Conservation (phyloP, 2,113 vertebrate genomes). For the Onychostruthus taczanowskii region DNA sequence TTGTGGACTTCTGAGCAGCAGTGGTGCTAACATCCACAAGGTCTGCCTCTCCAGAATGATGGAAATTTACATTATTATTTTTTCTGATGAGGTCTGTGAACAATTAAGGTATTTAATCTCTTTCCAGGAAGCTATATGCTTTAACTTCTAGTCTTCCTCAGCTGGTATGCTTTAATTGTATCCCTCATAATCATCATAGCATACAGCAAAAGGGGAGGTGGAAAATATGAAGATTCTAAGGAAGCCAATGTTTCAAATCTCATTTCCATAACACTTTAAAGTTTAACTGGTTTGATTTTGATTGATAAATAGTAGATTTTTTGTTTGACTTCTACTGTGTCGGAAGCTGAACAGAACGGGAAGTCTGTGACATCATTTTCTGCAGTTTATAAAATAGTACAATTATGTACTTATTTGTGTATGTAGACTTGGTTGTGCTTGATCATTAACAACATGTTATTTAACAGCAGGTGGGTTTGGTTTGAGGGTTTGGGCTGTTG, state of each 20-base stretch:
- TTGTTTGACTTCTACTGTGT: not conserved
- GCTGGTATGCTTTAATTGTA: slow-evolving; percentile 18
- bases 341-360: not conserved
- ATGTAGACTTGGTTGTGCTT: not conserved
- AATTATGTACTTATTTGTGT: not conserved
- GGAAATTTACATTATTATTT: slow-evolving; percentile 19
- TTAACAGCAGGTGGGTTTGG: not conserved
- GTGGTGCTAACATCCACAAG: not conserved
- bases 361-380: not conserved
- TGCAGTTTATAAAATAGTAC: not conserved
- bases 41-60: not conserved
- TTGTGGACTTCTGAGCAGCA: not conserved
- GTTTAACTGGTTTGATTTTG: not conserved
- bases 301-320: not conserved
- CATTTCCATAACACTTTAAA: not conserved
- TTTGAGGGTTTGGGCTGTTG: not conserved
- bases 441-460: not conserved
- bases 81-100: not conserved
- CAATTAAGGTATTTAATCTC: slow-evolving; percentile 44
- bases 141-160: slow-evolving; percentile 8
- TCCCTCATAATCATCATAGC: not conserved
- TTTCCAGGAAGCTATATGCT: slow-evolving; percentile 22
- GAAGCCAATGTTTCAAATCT: not conserved
- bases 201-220: not conserved
- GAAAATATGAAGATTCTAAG: not conserved